Evolutionary conservation across 2,797 vertebrate species (phyloP), one percentile per base, ranked within the genome.

Genomic region (Valencia hispanica): DNA sequence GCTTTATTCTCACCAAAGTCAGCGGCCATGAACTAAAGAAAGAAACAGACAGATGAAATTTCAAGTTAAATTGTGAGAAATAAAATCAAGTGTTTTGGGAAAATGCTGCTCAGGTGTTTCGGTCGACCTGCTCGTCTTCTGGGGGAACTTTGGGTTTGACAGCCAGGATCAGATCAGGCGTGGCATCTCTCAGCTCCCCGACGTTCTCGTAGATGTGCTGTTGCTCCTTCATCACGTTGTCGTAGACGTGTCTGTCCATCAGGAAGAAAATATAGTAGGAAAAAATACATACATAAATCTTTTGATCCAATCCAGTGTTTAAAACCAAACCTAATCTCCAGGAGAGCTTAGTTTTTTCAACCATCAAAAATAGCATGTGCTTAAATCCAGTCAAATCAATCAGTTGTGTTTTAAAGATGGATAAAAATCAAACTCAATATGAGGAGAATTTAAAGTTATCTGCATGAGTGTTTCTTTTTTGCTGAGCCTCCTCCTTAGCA

Each of bases 151-250:
- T 97, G 75, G 95, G 93, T 8, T 95, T 96, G 80, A 96, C 92
- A 0, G 95, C 95, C 82, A 96, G 92, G 87, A 97, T 97, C 82
- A 98, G 95, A 89, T 98, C 97, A 4, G 97, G 97, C 34, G 96
- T 97, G 74, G 93, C 87, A 6, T 94, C 95, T 45, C 91, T 92
- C 83, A 97, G 89, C 78, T 93, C 90, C 0, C 92, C 90, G 1
- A 87, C 73, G 74, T 96, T 95, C 72, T 96, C 95, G 0, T 95
- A 96, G 84, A 96, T 88, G 89, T 94, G 93, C 18, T 3, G 71
- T 11, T 87, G 87, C 57, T 51, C 72, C 79, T 92, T 93, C 70
- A 86, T 88, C 72, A 94, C 86, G 30, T 95, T 95, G 79, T 94
- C 94, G 18, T 94, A 95, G 70, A 93, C 57, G 63, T 94, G 94